Base-by-base conservation (phyloP, 2,797 vertebrate genomes). In the Microctenopoma lineatum region DNA sequence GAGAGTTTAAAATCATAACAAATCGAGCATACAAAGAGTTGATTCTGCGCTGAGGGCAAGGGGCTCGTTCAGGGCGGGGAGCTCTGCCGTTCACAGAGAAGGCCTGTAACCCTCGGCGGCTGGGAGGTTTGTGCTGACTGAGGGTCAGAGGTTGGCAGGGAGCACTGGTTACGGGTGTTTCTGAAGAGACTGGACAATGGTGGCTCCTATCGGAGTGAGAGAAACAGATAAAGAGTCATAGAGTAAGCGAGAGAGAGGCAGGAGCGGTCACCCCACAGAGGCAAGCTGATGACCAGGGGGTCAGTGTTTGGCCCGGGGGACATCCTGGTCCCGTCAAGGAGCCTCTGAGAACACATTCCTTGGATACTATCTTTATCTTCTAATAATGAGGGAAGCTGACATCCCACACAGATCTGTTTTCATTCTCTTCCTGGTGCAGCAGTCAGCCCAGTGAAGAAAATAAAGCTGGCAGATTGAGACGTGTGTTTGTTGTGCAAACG, bases 11-110 rank as follows among this genome's bases (percentile, higher is more conserved):
- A 89, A 87, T 66, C 87, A 86, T 80, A 89, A 92, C 90, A 92
- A 89, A 91, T 89, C 87, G 79, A 78, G 83, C 75, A 21, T 83
- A 93, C 90, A 93, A 92, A 93, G 91, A 88, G 87, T 25, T 63
- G 87, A 93, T 94, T 93, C 92, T 92, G 80, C 58, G 79, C 80
- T 71, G 56, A 80, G 88, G 78, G 85, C 72, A 81, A 80, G 79
- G 81, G 74, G 81, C 81, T 87, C 38, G 48, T 53, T 84, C 72
- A 25, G 81, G 86, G 83, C 27, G 83, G 75, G 70, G 73, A 68
- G 61, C 59, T 60, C 9, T 4, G 36, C 62, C 1, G 47, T 15
- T 39, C 54, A 88, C 80, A 83, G 81, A 84, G 74, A 26, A 53
- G 83, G 82, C 73, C 86, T 89, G 80, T 90, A 79, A 81, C 80